Conservation (phyloP, 2,797 vertebrate genomes). For the Rhabdophis nuchalis region DNA sequence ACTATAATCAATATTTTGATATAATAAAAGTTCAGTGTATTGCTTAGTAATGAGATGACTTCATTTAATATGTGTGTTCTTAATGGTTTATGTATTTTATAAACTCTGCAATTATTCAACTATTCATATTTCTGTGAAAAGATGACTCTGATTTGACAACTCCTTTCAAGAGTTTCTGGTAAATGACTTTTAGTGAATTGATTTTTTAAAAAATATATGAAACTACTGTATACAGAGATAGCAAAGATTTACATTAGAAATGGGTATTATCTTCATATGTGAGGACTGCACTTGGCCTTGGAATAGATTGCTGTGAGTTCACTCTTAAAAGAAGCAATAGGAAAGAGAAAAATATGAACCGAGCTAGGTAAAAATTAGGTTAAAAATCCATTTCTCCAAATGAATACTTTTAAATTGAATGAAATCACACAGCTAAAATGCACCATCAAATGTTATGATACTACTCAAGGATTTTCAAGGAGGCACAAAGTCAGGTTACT, state of each 20-base stretch:
- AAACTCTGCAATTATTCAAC: slow-evolving; percentile 6
- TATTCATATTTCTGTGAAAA: slow-evolving; percentile 53
- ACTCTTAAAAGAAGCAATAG: neutral
- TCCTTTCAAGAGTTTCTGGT: slow-evolving; percentile 20
- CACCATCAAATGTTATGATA: neutral
- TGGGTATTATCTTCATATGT: neutral
- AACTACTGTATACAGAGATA: neutral
- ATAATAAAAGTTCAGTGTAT: neutral
- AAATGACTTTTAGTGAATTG: slow-evolving; percentile 42
- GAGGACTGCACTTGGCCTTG: neutral
- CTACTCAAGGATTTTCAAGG: neutral
- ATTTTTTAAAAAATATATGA: slow-evolving; percentile 13
- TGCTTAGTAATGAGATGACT: slow-evolving; percentile 36
- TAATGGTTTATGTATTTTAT: neutral
- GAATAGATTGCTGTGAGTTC: neutral
- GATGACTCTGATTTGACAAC: slow-evolving; percentile 35
- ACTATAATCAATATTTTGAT: neutral
- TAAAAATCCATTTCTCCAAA: neutral
- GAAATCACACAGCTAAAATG: neutral
- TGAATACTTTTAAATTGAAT: neutral
- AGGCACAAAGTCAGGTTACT: neutral
- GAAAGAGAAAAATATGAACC: neutral
- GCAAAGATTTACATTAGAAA: neutral
- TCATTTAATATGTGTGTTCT: slow-evolving; percentile 25
- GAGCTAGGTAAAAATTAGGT: neutral